A percentile compares a stretch with the other conserved stretches of the same genome.
These are phyloP conservation scores for Meiosimyza platycephala DNA, from an alignment of 2,888 invertebrate genomes.

Conservation along the genomic window DNA sequence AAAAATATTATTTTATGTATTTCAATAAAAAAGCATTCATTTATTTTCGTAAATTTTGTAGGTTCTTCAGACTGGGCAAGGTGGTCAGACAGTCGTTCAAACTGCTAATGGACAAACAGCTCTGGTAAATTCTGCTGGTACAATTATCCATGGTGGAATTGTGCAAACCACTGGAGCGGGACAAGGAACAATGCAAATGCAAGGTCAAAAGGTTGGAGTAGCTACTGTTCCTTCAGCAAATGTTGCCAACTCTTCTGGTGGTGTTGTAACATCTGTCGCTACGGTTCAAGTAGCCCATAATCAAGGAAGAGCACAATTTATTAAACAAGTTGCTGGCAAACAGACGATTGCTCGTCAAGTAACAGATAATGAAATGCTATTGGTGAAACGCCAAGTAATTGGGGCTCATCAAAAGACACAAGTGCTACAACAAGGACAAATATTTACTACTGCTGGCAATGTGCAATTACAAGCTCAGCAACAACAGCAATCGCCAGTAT, in stretches of 20 bases:
- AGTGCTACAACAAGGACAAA: conserved; percentile 69
- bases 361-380: conserved; percentile 71
- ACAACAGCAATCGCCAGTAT: conserved; percentile 44
- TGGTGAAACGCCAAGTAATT: conserved; percentile 71
- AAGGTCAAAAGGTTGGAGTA: conserved; percentile 66
- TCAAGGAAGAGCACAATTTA: conserved; percentile 64
- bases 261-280: conserved; percentile 65
- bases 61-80: conserved; percentile 54
- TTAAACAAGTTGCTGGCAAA: conserved; percentile 66
- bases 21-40: no score
- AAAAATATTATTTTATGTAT: no score
- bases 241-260: conserved; percentile 54
- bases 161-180: conserved; percentile 54
- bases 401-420: conserved; percentile 65
- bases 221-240: conserved; percentile 59
- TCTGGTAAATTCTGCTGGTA: conserved; percentile 61
- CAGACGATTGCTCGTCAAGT: conserved; percentile 69
- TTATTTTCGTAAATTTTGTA: no score
- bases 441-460: conserved; percentile 70
- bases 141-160: conserved; percentile 64
- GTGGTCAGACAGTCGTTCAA: conserved; percentile 60
- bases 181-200: conserved; percentile 56
- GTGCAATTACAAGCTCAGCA: conserved; percentile 63
- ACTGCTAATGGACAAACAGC: conserved; percentile 60
- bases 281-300: conserved; percentile 69